Base-by-base conservation (phyloP, 1,140 invertebrate genomes). In the Caenorhabditis elegans region DNA sequence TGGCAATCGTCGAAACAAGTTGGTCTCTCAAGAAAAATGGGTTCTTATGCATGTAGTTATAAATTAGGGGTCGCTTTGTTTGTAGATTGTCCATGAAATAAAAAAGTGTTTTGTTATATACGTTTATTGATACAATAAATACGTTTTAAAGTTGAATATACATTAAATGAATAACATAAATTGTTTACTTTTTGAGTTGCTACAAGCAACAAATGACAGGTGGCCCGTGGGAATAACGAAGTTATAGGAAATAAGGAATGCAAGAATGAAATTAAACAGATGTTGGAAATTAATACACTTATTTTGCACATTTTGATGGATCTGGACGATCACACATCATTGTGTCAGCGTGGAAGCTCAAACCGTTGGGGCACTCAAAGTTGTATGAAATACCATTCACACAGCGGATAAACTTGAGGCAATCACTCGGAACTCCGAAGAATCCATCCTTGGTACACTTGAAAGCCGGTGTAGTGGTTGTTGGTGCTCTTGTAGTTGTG, bases 381-480 rank as follows among this genome's bases (percentile, higher is more conserved):
- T 70, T 48, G 47, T 83, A 83, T 22, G 83, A 39, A 19, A 83
- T 51, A 19, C 82, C 82, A 34, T 83, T 79, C 1, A 83, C 81
- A 55, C 84, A 85, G 2, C 84, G 39, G 39, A 48, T 83, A 76
- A 83, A 85, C 26, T 76, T 82, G 26, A 60, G 51, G 39, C 84
- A 85, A 39, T 80, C 53, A 10, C 17, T 49, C 15, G 49, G 43
- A 76, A 85, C 84, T 5, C 48, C 36, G 60, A 79, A 84, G 43
- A 84, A 83, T 22, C 83, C 83, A 26, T 84, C 81, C 17, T 43
- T 31, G 0, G 19, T 17, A 28, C 83, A 84, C 24, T 60, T 47
- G 77, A 83, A 84, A 34, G 76, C 43, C 19, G 5, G 39, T 11
- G 46, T 19, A 10, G 78, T 15, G 15, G 47, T 55, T 31, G 78